These are phyloP conservation scores for Chymomyza amoena DNA, from an alignment of 2,888 invertebrate species.

Conservation along the genomic window DNA sequence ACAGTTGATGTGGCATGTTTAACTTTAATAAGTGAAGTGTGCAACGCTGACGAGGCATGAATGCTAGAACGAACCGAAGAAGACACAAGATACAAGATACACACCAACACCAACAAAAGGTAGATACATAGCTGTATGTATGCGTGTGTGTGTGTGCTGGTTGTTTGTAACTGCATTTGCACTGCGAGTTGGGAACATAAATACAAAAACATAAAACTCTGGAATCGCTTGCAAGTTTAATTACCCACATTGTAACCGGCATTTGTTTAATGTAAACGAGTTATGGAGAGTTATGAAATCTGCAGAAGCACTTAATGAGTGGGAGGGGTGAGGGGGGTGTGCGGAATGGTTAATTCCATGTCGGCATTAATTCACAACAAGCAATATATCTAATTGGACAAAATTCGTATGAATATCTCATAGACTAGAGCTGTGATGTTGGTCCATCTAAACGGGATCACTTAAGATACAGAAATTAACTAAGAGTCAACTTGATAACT, in stretches of 20 bases:
- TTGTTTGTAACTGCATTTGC: constrained; percentile 12
- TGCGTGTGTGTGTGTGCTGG: constrained; percentile 9
- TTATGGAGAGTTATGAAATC: constrained; percentile 6
- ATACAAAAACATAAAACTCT: constrained; percentile 40
- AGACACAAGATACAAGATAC: background rate
- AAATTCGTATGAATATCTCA: no score
- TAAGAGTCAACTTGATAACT: no score
- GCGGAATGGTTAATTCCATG: background rate
- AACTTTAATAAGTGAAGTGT: background rate
- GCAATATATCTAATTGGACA: no score
- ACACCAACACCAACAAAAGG: background rate
- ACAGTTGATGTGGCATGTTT: background rate
- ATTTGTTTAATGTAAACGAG: constrained; percentile 44
- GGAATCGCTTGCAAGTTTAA: constrained; percentile 56
- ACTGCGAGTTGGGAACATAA: constrained; percentile 41
- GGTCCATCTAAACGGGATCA: background rate
- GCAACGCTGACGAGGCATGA: background rate
- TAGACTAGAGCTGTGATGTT: no score
- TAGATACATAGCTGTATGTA: background rate
- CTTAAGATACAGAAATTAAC: no score
- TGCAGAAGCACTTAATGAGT: constrained; percentile 23
- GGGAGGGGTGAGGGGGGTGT: background rate
- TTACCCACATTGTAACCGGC: constrained; percentile 63
- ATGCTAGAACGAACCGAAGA: no score
- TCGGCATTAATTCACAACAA: no score